Conservation (phyloP, 2,113 vertebrate genomes). For the Saguinus midas region DNA sequence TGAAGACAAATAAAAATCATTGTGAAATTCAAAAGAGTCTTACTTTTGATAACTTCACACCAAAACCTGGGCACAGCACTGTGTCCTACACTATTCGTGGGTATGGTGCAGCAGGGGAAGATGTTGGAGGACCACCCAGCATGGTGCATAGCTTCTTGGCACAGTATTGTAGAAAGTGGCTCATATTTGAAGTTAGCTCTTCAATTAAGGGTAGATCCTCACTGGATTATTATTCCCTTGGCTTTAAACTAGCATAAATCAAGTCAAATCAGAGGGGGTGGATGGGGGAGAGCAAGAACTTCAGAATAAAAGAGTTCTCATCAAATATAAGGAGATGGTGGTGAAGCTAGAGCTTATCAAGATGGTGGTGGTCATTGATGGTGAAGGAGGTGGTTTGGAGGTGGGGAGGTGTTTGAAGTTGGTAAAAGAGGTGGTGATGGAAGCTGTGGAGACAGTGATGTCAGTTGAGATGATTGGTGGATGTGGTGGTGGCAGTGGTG, state of each 20-base stretch:
- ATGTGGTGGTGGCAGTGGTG: neutral
- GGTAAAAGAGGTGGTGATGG: neutral
- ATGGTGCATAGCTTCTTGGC: neutral
- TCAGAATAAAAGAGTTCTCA: neutral
- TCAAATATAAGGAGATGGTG: neutral
- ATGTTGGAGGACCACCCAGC: fast-evolving
- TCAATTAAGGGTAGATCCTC: neutral
- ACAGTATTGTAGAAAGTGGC: neutral
- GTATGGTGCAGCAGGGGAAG: neutral
- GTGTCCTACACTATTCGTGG: neutral
- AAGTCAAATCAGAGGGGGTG: neutral
- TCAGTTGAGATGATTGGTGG: too few relatives aligned
- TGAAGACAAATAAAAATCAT: neutral
- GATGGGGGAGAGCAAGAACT: neutral
- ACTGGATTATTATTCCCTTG: neutral
- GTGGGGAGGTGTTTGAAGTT: neutral
- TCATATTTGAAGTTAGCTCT: neutral
- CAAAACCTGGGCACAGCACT: neutral
- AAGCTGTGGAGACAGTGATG: neutral
- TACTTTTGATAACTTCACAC: neutral
- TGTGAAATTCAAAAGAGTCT: neutral
- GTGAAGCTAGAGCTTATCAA: neutral
- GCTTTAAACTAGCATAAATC: neutral
- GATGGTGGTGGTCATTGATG: neutral
- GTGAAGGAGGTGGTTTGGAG: neutral